Conservation (phyloP, 2,888 invertebrate genomes). For the Galeruca laticollis region DNA sequence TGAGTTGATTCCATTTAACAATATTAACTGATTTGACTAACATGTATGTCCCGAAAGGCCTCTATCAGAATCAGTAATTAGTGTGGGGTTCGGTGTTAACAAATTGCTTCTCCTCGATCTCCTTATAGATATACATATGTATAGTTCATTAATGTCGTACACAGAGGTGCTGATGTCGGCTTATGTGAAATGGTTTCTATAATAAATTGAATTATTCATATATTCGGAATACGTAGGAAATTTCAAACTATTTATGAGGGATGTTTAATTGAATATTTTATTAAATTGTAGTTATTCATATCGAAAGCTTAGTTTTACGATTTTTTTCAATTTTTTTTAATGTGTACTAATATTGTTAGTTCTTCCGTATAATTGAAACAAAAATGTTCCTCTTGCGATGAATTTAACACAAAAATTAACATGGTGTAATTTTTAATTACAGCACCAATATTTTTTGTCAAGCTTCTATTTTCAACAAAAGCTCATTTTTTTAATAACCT, state of each 20-base stretch:
- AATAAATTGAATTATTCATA: slow-evolving; percentile 3
- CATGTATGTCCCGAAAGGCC: slow-evolving; percentile 1
- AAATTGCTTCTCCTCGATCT: slow-evolving; percentile 34
- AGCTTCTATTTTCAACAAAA: not conserved
- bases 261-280: too few species aligned
- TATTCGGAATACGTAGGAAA: not conserved
- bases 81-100: slow-evolving; percentile 32
- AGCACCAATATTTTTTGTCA: not conserved
- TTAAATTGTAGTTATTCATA: too few species aligned
- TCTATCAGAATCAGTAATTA: slow-evolving; percentile 33
- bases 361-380: too few species aligned
- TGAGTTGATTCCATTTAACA: slow-evolving; percentile 28
- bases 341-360: too few species aligned
- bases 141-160: slow-evolving; percentile 36
- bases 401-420: not conserved
- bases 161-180: slow-evolving; percentile 11
- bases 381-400: too few species aligned
- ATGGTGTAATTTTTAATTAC: not conserved
- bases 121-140: slow-evolving; percentile 33
- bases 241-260: not conserved
- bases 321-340: too few species aligned
- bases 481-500: not conserved
- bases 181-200: slow-evolving; percentile 19
- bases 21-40: slow-evolving; percentile 26
- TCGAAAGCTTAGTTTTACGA: too few species aligned